Evolutionary conservation across 2,888 invertebrate species (phyloP), one percentile per base, ranked within the genome.

Genomic region (Epinotia ramella): DNA sequence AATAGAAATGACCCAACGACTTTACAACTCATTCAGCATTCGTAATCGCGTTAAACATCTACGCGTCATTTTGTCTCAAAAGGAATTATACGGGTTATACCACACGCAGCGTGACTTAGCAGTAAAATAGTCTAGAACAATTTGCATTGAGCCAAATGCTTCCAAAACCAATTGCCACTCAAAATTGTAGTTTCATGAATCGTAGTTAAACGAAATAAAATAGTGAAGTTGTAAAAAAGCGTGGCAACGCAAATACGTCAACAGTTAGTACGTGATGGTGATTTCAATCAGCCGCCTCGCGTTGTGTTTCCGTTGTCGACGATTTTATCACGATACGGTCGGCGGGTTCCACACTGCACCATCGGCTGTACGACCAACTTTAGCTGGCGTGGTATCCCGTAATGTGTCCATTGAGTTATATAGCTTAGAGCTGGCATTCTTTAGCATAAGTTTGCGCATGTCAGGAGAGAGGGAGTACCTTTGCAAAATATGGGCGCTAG

Each of bases 191-290:
- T 16, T 33, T n/a, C n/a, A 33, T 62, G 13, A n/a, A n/a, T 9
- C 33, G 16, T 28, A 16, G 9, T 33, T 28, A 77, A 73, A 77
- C 64, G 33, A 59, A 68, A 73, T 76, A 59, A 65, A 65, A 57
- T 28, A 66, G 60, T 73, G 69, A 70, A 66, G 70, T 60, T 69
- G 76, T 67, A 73, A 73, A 73, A 72, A 67, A 66, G 11, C 46
- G 13, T 67, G 16, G 49, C 9, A 66, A 73, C 64, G 79, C 84
- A 84, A 79, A 83, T 86, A 83, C 88, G 89, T 89, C 89, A 89
- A 89, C 87, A 87, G 82, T n/a, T 16, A 1, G 4, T 80, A 88
- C 87, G 88, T 89, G 88, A 87, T 86, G 81, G 85, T 77, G 84
- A 87, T 89, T 87, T 84, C 87, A 90, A 89, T 89, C 88, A 88